phyloP scores from a whole-genome alignment of 2,113 vertebrate species.

The Daphoenositta chrysoptera region DNA sequence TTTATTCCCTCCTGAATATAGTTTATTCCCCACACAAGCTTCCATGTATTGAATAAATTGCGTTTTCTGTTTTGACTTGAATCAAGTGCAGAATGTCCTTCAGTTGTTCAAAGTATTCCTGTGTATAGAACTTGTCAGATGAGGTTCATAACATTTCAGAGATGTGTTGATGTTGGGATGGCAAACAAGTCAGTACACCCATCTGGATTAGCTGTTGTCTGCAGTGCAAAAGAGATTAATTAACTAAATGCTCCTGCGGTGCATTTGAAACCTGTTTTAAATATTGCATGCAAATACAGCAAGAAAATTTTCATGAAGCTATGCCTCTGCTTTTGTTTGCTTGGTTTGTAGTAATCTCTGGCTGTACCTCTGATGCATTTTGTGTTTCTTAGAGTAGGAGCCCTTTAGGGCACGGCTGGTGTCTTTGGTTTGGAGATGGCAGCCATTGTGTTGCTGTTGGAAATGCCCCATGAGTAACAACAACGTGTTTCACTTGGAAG shows the following conservation, averaged over 20 bases:
- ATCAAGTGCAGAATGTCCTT: neutral
- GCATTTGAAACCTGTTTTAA: neutral
- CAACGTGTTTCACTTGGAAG: conserved; percentile 5
- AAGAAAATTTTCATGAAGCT: neutral
- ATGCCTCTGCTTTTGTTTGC: neutral
- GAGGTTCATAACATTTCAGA: neutral
- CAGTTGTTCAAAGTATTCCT: neutral
- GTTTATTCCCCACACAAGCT: neutral
- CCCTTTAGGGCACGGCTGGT: neutral
- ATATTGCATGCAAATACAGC: neutral
- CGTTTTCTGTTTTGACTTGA: neutral
- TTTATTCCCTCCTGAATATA: neutral
- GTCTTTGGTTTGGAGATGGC: neutral
- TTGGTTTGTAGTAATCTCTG: neutral
- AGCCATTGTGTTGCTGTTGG: neutral
- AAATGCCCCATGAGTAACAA: neutral
- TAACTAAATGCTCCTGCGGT: neutral
- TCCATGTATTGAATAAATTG: neutral
- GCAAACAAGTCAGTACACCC: neutral
- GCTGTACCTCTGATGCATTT: neutral
- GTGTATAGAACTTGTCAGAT: neutral
- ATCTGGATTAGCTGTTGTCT: neutral
- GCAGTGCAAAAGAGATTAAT: neutral
- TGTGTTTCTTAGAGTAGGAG: neutral
- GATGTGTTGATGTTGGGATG: neutral